Conservation (phyloP, 2,888 invertebrate species). For the Mechanitis messenoides region DNA sequence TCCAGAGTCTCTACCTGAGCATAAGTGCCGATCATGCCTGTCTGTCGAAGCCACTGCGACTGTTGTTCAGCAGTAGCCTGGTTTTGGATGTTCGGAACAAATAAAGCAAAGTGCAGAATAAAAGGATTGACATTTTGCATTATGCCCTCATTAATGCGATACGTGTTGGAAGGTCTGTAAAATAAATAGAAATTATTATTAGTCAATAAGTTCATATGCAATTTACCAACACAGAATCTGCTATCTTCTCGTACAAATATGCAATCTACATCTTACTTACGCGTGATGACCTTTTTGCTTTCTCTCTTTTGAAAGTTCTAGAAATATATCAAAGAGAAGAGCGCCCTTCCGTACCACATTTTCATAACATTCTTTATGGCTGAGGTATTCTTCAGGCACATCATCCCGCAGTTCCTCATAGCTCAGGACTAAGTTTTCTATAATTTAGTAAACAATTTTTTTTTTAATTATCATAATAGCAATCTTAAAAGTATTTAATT, state of each 20-base stretch:
- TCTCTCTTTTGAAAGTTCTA: slow-evolving; percentile 11
- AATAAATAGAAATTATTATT: too few species aligned
- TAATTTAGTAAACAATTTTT: slow-evolving; percentile 6
- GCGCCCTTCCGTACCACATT: slow-evolving; percentile 82
- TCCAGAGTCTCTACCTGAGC: slow-evolving; percentile 80
- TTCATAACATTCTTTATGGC: slow-evolving; percentile 89
- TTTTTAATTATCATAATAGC: background rate
- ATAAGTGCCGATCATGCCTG: slow-evolving; percentile 92
- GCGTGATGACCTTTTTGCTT: slow-evolving; percentile 6
- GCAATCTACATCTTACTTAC: slow-evolving; percentile 9
- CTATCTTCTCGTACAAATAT: too few species aligned
- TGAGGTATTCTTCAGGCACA: slow-evolving; percentile 84
- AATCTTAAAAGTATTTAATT: background rate
- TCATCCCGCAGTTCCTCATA: slow-evolving; percentile 64
- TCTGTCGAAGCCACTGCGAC: slow-evolving; percentile 85
- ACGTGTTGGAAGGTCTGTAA: slow-evolving; percentile 42
- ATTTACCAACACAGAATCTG: too few species aligned
- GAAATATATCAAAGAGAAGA: slow-evolving; percentile 73
- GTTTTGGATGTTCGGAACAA: slow-evolving; percentile 89
- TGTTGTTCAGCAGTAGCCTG: slow-evolving; percentile 91
- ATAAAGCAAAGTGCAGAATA: slow-evolving; percentile 91
- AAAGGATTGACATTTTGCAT: slow-evolving; percentile 81
- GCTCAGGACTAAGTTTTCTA: slow-evolving; percentile 39
- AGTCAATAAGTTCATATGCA: too few species aligned
- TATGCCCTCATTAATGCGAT: slow-evolving; percentile 43